phyloP scores from a whole-genome alignment of 1,140 invertebrate genomes.

The Heterodera carotae region DNA sequence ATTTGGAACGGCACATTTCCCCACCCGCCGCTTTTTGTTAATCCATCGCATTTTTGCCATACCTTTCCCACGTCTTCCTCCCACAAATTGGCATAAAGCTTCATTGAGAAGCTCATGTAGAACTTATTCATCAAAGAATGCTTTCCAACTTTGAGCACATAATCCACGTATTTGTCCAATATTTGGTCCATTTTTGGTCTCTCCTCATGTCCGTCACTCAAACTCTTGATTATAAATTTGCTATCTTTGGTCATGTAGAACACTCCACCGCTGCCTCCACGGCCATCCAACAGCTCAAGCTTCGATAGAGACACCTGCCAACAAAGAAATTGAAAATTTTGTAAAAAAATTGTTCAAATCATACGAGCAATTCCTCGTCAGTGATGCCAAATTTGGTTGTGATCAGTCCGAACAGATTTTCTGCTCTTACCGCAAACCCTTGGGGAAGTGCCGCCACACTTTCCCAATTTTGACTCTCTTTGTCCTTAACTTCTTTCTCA shows the following conservation, averaged over 20 bases:
- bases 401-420: not conserved
- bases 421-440: not conserved
- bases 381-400: not conserved
- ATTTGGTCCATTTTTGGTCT: not conserved
- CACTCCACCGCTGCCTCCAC: not conserved
- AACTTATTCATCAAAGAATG: not conserved
- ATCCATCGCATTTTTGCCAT: no score
- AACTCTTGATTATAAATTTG: not conserved
- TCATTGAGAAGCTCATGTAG: not conserved
- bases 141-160: not conserved
- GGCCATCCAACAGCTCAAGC: not conserved
- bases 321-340: not conserved
- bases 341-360: constrained; percentile 6
- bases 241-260: not conserved
- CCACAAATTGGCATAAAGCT: not conserved
- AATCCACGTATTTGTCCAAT: not conserved
- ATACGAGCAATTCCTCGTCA: not conserved
- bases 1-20: no score
- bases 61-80: not conserved
- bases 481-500: no score
- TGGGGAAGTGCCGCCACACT: not conserved
- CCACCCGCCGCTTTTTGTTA: no score
- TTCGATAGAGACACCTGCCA: not conserved
- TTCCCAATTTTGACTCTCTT: no score
- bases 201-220: not conserved